Evolutionary conservation across 2,888 invertebrate genomes (phyloP), one percentile per base, ranked within the genome.

Genomic region (Adineta ricciae): DNA sequence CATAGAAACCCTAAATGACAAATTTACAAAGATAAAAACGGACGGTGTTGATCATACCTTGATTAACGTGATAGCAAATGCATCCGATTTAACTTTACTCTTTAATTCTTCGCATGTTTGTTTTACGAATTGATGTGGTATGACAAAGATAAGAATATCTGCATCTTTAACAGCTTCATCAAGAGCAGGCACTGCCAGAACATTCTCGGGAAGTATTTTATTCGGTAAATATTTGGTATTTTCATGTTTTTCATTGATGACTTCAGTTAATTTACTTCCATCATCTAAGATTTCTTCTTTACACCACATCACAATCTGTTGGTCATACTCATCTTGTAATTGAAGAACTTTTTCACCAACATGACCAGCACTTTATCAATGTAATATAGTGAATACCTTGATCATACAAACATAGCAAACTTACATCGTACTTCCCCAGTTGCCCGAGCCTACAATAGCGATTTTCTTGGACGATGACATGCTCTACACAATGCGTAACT

Each of bases 181-280:
- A 49, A 97, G 93, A 90, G 97, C 96, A 0, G 97, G 95, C 84
- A 96, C 93, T 41, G 98, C 98, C 86, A 96, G 97, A 91, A 99
- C 95, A 93, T 97, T 98, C 27, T 93, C 91, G 49, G 98, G 98
- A 86, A 99, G 91, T 90, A 94, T 94, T 90, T 96, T 95, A 54
- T 97, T 97, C 41, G 97, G 97, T 87, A 99, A 93, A 92, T 99
- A 99, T 92, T 99, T 99, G 8, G 97, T 94, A 92, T 99, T 99
- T 91, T 97, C 98, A 90, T 99, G 97, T 16, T 95, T 94, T 89
- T 94, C 94, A 92, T 99, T 99, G 89, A 99, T 99, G 87, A 97
- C 97, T 91, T 99, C 98, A 83, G 97, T 97, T 87, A 99, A 92
- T 90, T 98, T 99, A 24, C 95, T 96, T 88, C 97, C 93, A 87